These are phyloP conservation scores for Nomada fucata DNA, from an alignment of 2,888 invertebrate genomes.

Conservation along the genomic window DNA sequence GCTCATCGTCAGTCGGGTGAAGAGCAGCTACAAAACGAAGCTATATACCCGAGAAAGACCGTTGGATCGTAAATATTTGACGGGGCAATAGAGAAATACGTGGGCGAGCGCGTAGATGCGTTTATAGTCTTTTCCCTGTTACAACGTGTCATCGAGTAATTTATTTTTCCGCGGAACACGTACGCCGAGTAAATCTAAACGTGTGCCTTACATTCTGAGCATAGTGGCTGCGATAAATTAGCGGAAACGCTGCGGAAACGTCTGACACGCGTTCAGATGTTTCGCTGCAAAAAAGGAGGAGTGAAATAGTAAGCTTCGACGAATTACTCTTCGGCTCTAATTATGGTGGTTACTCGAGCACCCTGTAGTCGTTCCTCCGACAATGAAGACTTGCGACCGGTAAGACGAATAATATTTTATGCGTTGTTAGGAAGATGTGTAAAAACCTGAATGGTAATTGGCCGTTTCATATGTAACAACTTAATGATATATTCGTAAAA, in stretches of 20 bases:
- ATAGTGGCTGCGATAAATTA: constrained; percentile 17
- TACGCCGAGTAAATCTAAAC: constrained; percentile 14
- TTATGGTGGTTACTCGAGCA: not conserved
- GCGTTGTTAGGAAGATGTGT: not conserved
- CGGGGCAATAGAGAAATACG: constrained; percentile 43
- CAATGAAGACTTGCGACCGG: not conserved
- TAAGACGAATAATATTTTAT: not conserved
- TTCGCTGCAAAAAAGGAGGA: not conserved
- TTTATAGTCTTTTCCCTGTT: constrained; percentile 36
- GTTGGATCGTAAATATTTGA: constrained; percentile 61
- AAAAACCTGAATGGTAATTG: no score
- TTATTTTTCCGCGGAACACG: constrained; percentile 36
- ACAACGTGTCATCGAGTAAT: constrained; percentile 40
- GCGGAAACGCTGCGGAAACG: not conserved
- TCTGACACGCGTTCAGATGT: not conserved
- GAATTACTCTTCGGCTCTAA: not conserved
- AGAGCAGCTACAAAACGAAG: not conserved
- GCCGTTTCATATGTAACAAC: no score
- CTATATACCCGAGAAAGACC: not conserved
- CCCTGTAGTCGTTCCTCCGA: not conserved
- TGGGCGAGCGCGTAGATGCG: constrained; percentile 37
- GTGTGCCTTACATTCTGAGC: not conserved
- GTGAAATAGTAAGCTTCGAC: constrained; percentile 3
- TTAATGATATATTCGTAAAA: no score
- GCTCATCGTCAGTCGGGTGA: not conserved